Evolutionary conservation across 2,113 vertebrate species (phyloP).

Genomic region (Hystrix cristata): DNA sequence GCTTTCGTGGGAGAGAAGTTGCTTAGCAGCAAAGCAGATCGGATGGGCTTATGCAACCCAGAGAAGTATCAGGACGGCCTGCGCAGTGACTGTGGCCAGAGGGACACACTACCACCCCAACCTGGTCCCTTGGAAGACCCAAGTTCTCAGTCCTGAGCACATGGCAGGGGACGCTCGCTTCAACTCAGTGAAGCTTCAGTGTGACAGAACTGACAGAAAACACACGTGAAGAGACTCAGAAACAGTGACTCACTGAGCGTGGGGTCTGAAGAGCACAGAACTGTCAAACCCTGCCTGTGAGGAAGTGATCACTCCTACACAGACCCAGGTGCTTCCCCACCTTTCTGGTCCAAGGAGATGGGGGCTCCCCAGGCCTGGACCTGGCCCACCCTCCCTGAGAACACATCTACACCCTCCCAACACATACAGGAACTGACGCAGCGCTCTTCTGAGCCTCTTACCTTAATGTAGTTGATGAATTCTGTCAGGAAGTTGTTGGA

Average conservation of each 20-base stretch:
- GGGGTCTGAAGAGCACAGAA: constrained; percentile 70
- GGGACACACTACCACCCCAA: neutral
- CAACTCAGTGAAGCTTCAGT: constrained; percentile 24
- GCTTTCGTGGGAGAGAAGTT: constrained; percentile 79
- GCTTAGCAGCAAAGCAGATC: constrained; percentile 79
- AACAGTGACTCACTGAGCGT: constrained; percentile 71
- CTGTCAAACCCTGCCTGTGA: constrained; percentile 57
- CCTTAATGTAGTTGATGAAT: constrained; percentile 96
- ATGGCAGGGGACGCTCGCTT: constrained; percentile 34
- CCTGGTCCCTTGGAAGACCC: neutral
- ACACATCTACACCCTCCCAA: neutral
- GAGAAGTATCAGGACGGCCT: neutral
- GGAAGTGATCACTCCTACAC: constrained; percentile 48
- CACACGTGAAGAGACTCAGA: constrained; percentile 61
- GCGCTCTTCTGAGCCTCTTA: constrained; percentile 81
- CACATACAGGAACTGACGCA: neutral
- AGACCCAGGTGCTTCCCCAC: constrained; percentile 31
- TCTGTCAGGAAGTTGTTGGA: constrained; percentile 94
- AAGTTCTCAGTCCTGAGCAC: constrained; percentile 19
- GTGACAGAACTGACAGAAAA: constrained; percentile 71
- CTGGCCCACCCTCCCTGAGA: neutral
- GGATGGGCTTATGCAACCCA: constrained; percentile 55
- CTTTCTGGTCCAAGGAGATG: neutral
- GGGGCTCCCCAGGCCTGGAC: neutral
- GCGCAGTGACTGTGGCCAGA: neutral